Percentiles rank a stretch among this genome's conserved stretches.
phyloP scores from a whole-genome alignment of 1,140 invertebrate genomes.

The Caenorhabditis latens region DNA sequence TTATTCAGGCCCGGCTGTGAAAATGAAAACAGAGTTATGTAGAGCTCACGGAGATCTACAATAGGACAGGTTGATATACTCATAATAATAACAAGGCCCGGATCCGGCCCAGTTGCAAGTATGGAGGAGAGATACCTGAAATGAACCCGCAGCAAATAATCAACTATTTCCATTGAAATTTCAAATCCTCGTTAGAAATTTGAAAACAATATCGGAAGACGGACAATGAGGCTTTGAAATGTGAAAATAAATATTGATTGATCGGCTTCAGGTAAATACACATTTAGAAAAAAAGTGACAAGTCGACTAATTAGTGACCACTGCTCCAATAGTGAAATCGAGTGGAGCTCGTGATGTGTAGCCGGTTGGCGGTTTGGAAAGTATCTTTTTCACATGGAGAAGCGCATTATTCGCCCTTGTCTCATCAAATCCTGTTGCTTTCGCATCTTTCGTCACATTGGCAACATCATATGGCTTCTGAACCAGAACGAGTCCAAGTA shows the following conservation, averaged over 20 bases:
- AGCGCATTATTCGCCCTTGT: conserved; percentile 23
- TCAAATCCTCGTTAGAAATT: not conserved
- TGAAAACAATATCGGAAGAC: not conserved
- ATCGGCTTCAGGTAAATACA: conserved; percentile 18
- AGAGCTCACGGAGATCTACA: too few species aligned
- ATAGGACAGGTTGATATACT: too few species aligned
- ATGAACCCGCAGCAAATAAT: conserved; percentile 12
- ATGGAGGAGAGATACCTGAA: conserved; percentile 24
- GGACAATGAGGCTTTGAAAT: not conserved
- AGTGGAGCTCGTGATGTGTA: not conserved
- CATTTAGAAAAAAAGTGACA: not conserved
- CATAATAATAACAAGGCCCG: too few species aligned
- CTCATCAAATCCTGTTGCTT: conserved; percentile 15
- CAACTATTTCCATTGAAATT: not conserved
- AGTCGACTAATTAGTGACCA: not conserved
- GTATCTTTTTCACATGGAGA: conserved; percentile 58
- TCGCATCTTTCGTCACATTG: conserved; percentile 21
- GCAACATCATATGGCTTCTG: conserved; percentile 4
- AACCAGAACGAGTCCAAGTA: conserved; percentile 2
- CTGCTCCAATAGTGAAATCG: conserved; percentile 36
- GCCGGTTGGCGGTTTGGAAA: conserved; percentile 38
- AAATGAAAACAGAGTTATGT: too few species aligned
- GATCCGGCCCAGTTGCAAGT: too few species aligned
- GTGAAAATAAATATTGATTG: not conserved
- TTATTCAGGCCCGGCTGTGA: too few species aligned